Evolutionary conservation across 2,113 vertebrate genomes (phyloP), one percentile per base, ranked within the genome.

Genomic region (Sebastes fasciatus): DNA sequence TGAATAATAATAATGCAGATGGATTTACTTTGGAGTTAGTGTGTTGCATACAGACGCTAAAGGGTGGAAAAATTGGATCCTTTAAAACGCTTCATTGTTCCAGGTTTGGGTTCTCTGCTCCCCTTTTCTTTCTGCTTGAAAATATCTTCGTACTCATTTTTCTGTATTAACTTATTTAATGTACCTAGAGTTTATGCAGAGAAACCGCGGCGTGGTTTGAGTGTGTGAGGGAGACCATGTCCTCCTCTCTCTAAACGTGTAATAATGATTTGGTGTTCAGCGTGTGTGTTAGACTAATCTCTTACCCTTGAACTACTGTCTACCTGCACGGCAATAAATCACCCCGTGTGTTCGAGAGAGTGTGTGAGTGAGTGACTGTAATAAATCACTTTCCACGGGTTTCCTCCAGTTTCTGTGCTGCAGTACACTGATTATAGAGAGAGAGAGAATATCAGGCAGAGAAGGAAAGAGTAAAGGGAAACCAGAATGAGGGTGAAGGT

Each of bases 371-470:
- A 79, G 74, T 81, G 85, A 82, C 65, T 85, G 26, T 81, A 91
- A 92, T 92, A 92, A 90, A 92, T 92, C 88, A 87, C 83, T 81
- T 83, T 79, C 71, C 72, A 49, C 21, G 42, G 68, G 77, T 83
- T 86, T 83, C 67, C 66, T 77, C 74, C 57, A 77, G 76, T 76
- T 34, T 61, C 62, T 57, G 57, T 76, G 66, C 83, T 79, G 84
- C 55, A 82, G 67, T 79, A 23, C 74, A 74, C 72, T 87, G 86
- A 89, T 88, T 84, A 82, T 16, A 84, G 26, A 60, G 49, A 40
- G 64, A 58, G 14, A 55, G 52, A 42, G 45, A 60, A 51, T 14
- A 49, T 57, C 49, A 61, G 68, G 34, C 13, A 63, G 8, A 48
- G 55, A 16, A 34, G 21, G 17, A 42, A 66, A 12, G 46, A 58